These are phyloP conservation scores for Tympanuchus pallidicinctus DNA, from an alignment of 2,113 vertebrate species.

Conservation along the genomic window DNA sequence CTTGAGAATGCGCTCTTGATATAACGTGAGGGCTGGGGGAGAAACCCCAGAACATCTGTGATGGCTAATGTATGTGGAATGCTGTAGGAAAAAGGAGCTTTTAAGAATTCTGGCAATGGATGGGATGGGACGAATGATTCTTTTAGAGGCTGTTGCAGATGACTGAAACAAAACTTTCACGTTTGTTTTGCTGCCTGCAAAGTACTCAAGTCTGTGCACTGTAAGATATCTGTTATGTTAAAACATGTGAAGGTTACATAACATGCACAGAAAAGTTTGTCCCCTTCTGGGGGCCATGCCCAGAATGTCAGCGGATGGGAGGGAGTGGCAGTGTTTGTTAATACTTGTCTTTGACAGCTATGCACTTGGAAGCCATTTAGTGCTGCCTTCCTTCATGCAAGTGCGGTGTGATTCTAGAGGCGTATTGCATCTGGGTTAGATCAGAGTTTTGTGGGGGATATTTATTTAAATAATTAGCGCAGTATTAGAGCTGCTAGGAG, in stretches of 20 bases:
- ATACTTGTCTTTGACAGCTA: constrained; percentile 40
- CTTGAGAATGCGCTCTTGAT: background rate
- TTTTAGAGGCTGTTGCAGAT: background rate
- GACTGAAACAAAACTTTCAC: background rate
- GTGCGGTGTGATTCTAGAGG: background rate
- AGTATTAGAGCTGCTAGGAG: background rate
- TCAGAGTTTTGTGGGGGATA: background rate
- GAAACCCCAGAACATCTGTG: background rate
- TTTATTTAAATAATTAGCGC: background rate
- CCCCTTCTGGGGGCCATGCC: background rate
- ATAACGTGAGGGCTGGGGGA: background rate
- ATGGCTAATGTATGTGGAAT: background rate
- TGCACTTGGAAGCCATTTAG: background rate
- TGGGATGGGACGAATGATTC: background rate
- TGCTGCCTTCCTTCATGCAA: background rate
- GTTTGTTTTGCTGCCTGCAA: background rate
- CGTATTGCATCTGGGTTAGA: background rate
- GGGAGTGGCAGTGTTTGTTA: constrained; percentile 63
- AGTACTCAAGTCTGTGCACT: background rate
- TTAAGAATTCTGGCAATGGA: background rate
- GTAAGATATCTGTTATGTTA: background rate
- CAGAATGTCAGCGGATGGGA: background rate
- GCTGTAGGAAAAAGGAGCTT: background rate
- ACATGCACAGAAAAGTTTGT: background rate
- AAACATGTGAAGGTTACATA: background rate